Percentiles rank a stretch among this genome's conserved stretches.
phyloP scores from a whole-genome alignment of 2,888 invertebrate species.

The Ectropis crepuscularia region DNA sequence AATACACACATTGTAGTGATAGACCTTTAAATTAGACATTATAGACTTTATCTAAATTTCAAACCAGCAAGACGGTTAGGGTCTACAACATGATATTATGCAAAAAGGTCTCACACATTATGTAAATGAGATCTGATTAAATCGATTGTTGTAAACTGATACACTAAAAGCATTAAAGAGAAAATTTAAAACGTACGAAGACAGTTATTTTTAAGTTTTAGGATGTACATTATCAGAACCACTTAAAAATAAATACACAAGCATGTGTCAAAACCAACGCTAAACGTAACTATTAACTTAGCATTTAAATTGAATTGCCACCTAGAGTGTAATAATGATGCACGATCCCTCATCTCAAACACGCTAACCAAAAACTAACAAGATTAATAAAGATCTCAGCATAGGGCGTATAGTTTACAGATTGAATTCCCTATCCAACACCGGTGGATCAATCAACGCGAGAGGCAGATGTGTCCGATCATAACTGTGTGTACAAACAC shows the following conservation, averaged over 20 bases:
- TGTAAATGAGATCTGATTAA: too few relatives aligned
- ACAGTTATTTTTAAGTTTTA: too few relatives aligned
- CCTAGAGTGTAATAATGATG: conserved; percentile 16
- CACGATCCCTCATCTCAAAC: conserved; percentile 2
- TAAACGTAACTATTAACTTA: neutral
- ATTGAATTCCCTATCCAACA: conserved; percentile 32
- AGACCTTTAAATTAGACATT: too few relatives aligned
- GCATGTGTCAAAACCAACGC: neutral
- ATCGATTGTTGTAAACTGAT: too few relatives aligned
- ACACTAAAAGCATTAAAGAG: too few relatives aligned
- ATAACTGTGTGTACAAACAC: conserved; percentile 40
- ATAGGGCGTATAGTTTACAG: conserved; percentile 19
- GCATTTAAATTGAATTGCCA: conserved; percentile 25
- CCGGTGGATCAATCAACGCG: conserved; percentile 33
- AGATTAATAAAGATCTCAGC: conserved; percentile 18
- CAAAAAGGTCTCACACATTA: too few relatives aligned
- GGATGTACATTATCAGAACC: neutral
- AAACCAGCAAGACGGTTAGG: too few relatives aligned
- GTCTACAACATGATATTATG: too few relatives aligned
- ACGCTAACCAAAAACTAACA: conserved; percentile 10
- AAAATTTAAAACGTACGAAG: too few relatives aligned
- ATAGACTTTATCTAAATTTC: too few relatives aligned
- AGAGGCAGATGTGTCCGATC: conserved; percentile 42
- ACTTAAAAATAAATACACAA: neutral
- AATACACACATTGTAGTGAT: too few relatives aligned